Conservation (phyloP, 1,140 invertebrate genomes). For the Panagrolaimus sp. region DNA sequence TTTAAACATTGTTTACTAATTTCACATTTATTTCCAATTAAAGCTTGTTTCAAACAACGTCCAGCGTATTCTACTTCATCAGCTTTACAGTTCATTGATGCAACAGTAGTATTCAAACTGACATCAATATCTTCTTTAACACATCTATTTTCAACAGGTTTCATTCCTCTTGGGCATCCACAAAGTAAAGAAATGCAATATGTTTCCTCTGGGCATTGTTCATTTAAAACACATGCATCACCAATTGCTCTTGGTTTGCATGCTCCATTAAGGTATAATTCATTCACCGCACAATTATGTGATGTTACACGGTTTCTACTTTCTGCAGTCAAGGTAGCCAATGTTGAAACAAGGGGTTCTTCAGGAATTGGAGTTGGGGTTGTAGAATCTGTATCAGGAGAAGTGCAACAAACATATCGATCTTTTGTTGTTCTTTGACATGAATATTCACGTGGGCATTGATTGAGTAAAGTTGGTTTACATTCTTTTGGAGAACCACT, state of each 20-base stretch:
- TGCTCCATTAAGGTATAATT: conserved; percentile 14
- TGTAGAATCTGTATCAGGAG: background rate
- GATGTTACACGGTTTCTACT: conserved; percentile 11
- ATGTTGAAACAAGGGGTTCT: background rate
- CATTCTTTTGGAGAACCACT: conserved; percentile 42
- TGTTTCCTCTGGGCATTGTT: conserved; percentile 37
- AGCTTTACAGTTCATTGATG: conserved; percentile 8
- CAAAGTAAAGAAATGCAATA: conserved; percentile 33
- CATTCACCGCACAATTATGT: background rate
- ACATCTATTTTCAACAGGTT: conserved; percentile 18
- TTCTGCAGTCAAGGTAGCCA: conserved; percentile 21
- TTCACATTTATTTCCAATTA: conserved; percentile 34
- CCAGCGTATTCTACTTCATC: conserved; percentile 32
- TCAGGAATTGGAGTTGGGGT: background rate
- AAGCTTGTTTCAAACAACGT: conserved; percentile 27
- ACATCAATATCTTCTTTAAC: conserved; percentile 15
- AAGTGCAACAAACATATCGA: conserved; percentile 19
- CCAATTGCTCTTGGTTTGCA: conserved; percentile 41
- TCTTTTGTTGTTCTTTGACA: conserved; percentile 31
- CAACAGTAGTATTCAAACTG: background rate
- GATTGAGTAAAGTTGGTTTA: conserved; percentile 20
- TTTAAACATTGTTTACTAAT: conserved; percentile 37
- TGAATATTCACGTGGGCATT: conserved; percentile 38
- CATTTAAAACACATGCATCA: conserved; percentile 28
- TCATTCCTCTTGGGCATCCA: conserved; percentile 31